Evolutionary conservation across 1,140 invertebrate species (phyloP), one percentile per base, ranked within the genome.

Genomic region (Neotoxoptera formosana): DNA sequence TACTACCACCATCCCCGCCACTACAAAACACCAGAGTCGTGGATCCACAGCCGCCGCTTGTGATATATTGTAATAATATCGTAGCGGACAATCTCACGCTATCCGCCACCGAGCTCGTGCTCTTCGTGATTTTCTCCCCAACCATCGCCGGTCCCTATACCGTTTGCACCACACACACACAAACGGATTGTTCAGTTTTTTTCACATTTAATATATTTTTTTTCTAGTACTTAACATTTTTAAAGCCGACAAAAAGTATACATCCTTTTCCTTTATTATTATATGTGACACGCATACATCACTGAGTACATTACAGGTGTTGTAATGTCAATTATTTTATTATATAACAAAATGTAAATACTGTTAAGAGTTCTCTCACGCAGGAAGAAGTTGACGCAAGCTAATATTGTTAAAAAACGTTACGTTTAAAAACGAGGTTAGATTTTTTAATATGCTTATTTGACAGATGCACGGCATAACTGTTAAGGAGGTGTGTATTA

Each of bases 21-120:
- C 48, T 14, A 53, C 21, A 53, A 1, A 25, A 41, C 36, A 41
- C 83, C 9, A 25, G 23, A 41, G 41, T 86, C 84, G 84, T 86
- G 41, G 41, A 86, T 87, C 23, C 88, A 53, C 51, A 53, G 45
- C 36, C 53, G 30, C 51, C 7, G 60, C 30, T 48, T 51, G 91
- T 48, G 91, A 93, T 93, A 56, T 93, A 93, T 93, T n/a, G 91
- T 93, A 92, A 81, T 83, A 93, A 92, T 93, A 86, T 86, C 91
- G 48, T 56, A 30, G 81, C 7, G n/a, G 25, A 93, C 91, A 21
- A 93, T 93, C 91, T 93, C 91, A 84, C 81, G 91, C 81, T 51
- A 23, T 60, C 17, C 51, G n/a, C 60, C n/a, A 76, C n/a, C 60
- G 17, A 34, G 47, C 86, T 87, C 47, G 89, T 90, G 89, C 8